phyloP scores from a whole-genome alignment of 2,113 vertebrate genomes.

The Ptychochromis oligacanthus region DNA sequence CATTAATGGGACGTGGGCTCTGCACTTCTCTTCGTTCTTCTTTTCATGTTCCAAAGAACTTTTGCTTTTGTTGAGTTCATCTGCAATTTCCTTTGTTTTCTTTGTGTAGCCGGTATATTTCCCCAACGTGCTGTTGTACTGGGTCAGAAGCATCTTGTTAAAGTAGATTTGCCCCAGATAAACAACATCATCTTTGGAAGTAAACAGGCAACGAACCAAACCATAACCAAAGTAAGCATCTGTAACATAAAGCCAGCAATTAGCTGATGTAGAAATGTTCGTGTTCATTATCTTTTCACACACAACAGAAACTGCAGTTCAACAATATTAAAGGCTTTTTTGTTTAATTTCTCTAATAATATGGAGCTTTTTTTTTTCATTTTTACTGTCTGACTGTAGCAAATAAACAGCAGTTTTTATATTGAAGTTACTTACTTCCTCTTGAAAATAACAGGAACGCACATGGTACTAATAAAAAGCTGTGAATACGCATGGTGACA shows the following conservation, averaged over 20 bases:
- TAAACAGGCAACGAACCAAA: no score
- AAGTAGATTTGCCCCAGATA: no score
- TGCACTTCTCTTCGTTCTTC: no score
- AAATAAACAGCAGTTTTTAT: not conserved
- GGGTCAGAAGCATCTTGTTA: no score
- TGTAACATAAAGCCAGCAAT: slow-evolving; percentile 24
- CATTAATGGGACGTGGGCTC: no score
- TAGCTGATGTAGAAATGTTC: not conserved
- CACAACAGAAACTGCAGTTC: not conserved
- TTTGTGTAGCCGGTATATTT: no score
- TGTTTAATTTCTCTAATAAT: not conserved
- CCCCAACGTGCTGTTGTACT: no score
- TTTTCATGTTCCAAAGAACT: no score
- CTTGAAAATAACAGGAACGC: not conserved
- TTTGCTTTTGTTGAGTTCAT: no score
- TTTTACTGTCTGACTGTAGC: not conserved
- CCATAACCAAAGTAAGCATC: slow-evolving; percentile 25
- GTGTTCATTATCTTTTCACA: not conserved
- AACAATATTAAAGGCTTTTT: not conserved
- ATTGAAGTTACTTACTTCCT: slow-evolving; percentile 35
- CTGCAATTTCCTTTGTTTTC: no score
- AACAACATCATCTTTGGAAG: no score
- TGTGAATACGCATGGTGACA: not conserved
- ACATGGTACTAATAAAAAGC: not conserved
- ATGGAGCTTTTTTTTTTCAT: not conserved